Evolutionary conservation across 37 sponge, comb jelly and placozoan species (phyloP).

Genomic region (Diacarnus erythraeanus): DNA sequence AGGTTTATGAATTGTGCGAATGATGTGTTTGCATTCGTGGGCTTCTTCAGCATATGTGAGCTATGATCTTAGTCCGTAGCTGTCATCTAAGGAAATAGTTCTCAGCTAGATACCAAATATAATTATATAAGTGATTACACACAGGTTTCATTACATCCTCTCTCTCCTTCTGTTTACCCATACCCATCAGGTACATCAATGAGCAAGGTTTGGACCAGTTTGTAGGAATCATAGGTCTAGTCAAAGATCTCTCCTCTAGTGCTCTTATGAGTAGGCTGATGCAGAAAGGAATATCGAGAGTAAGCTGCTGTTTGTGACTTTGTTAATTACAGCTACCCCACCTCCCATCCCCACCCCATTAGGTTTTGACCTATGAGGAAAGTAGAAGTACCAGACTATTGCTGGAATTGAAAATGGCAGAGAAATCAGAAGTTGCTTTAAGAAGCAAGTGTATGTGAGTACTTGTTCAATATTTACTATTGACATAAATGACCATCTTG

Average conservation of each 20-base stretch:
- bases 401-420: slow-evolving; percentile 29
- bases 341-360: not conserved
- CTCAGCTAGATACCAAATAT: too few species aligned
- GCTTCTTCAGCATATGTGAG: too few species aligned
- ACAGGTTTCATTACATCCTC: too few species aligned
- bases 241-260: not conserved
- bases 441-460: slow-evolving; percentile 37
- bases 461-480: not conserved
- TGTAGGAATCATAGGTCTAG: not conserved
- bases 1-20: too few species aligned
- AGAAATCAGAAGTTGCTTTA: slow-evolving; percentile 24
- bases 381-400: not conserved
- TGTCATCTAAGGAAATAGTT: too few species aligned
- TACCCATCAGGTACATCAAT: not conserved
- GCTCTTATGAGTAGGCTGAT: not conserved
- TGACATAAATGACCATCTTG: not conserved
- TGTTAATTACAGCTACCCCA: not conserved
- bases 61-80: too few species aligned
- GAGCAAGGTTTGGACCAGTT: not conserved
- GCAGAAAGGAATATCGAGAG: not conserved
- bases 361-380: slow-evolving; percentile 10
- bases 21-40: too few species aligned
- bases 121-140: too few species aligned
- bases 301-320: not conserved
- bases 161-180: slow-evolving; percentile 12